Evolutionary conservation across 2,797 vertebrate genomes (phyloP).

Genomic region (Pantherophis alleghaniensis): DNA sequence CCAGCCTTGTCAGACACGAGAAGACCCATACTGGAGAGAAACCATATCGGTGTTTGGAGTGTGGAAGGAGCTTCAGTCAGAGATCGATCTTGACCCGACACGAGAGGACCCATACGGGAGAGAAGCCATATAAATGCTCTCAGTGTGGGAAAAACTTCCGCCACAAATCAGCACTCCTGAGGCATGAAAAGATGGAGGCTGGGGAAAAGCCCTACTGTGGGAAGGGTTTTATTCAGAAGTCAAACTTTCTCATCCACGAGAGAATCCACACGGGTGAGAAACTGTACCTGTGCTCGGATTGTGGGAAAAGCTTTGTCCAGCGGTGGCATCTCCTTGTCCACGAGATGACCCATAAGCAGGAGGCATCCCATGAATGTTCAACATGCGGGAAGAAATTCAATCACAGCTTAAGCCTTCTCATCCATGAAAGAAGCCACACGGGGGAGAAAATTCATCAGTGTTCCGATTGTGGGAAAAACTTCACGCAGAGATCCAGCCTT

Average conservation of each 20-base stretch:
- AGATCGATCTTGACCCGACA: conserved; percentile 58
- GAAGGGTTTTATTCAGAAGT: conserved; percentile 42
- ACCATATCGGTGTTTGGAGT: conserved; percentile 47
- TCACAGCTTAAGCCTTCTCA: conserved; percentile 26
- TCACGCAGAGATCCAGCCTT: conserved; percentile 32
- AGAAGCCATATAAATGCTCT: conserved; percentile 55
- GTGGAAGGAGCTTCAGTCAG: conserved; percentile 56
- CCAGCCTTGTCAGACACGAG: conserved; percentile 40
- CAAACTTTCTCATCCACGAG: conserved; percentile 65
- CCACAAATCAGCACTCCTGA: conserved; percentile 62
- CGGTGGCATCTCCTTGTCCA: conserved; percentile 45
- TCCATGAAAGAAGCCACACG: conserved; percentile 35
- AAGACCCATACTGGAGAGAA: conserved; percentile 51
- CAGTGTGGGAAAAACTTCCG: conserved; percentile 56
- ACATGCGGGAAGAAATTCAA: conserved; percentile 29
- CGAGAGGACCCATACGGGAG: conserved; percentile 54
- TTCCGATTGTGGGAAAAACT: conserved; percentile 36
- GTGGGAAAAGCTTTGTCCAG: conserved; percentile 46
- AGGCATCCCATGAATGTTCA: conserved; percentile 22
- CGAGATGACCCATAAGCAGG: conserved; percentile 44
- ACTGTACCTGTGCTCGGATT: conserved; percentile 8
- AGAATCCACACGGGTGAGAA: conserved; percentile 54
- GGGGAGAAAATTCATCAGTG: conserved; percentile 39
- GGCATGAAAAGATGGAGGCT: conserved; percentile 64
- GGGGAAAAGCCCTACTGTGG: conserved; percentile 52